These are phyloP conservation scores for Hyposmocoma kahamanoa DNA, from an alignment of 1,140 invertebrate species.

Conservation along the genomic window DNA sequence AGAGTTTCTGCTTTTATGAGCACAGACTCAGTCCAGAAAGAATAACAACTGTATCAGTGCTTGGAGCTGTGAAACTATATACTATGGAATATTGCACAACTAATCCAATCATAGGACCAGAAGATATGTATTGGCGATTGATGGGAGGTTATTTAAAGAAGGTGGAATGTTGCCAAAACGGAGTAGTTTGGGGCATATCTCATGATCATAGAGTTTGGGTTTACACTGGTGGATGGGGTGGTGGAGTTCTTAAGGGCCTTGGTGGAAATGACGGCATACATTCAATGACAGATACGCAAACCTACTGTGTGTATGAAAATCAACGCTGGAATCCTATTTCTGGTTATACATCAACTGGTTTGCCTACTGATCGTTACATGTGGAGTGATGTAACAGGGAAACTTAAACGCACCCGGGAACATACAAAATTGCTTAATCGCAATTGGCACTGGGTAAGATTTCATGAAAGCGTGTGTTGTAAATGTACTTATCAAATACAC, in stretches of 20 bases:
- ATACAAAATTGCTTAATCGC: constrained; percentile 87
- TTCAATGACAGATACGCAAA: constrained; percentile 87
- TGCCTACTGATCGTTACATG: constrained; percentile 91
- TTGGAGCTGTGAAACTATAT: constrained; percentile 81
- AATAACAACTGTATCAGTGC: constrained; percentile 81
- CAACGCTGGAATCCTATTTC: constrained; percentile 94
- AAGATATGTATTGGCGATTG: constrained; percentile 86
- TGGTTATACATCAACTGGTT: constrained; percentile 87
- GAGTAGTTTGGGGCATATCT: constrained; percentile 91
- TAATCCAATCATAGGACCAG: constrained; percentile 80
- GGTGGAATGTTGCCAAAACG: constrained; percentile 83
- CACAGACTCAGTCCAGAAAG: constrained; percentile 81
- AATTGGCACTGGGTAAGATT: constrained; percentile 91
- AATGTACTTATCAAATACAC: neutral
- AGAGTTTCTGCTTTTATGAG: constrained; percentile 79
- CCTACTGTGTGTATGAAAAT: constrained; percentile 93
- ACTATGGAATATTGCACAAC: constrained; percentile 79
- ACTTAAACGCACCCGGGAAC: constrained; percentile 87
- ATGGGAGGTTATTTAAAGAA: constrained; percentile 88
- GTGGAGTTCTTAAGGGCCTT: constrained; percentile 83
- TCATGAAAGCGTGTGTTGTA: too few species aligned
- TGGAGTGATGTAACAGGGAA: constrained; percentile 92
- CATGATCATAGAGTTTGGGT: constrained; percentile 89
- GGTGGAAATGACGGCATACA: constrained; percentile 81
- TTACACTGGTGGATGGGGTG: constrained; percentile 91